Percentiles rank a stretch among this genome's conserved stretches.
Evolutionary conservation across 2,888 invertebrate species (phyloP).

Genomic region (Nemurella pictetii): DNA sequence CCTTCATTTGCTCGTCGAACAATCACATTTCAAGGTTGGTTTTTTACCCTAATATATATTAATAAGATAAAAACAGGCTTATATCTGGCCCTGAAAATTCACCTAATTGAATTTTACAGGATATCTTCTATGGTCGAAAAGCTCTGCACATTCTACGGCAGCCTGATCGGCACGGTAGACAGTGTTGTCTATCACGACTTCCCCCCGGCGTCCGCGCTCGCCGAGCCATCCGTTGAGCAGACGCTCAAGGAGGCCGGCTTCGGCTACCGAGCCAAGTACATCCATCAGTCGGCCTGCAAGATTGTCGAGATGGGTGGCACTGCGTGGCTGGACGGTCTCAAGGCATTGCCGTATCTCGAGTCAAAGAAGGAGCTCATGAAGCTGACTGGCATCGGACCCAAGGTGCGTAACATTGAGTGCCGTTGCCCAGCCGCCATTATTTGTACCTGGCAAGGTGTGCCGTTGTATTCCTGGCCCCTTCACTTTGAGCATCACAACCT

Average conservation of each 20-base stretch:
- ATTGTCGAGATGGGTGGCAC: conserved; percentile 70
- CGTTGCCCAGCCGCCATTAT: too few species aligned
- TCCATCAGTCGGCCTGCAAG: conserved; percentile 71
- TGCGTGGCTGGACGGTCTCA: conserved; percentile 72
- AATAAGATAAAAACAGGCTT: background rate
- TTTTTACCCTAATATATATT: background rate
- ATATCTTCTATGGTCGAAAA: conserved; percentile 92
- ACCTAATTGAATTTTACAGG: conserved; percentile 53
- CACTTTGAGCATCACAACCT: too few species aligned
- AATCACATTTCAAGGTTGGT: conserved; percentile 86
- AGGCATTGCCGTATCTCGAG: conserved; percentile 68
- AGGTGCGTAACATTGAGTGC: conserved; percentile 63
- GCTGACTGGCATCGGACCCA: conserved; percentile 89
- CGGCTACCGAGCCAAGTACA: conserved; percentile 88
- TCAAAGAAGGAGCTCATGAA: conserved; percentile 74
- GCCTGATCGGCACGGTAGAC: conserved; percentile 68
- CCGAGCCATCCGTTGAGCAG: conserved; percentile 66
- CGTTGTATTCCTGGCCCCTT: too few species aligned
- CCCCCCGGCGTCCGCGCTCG: conserved; percentile 71
- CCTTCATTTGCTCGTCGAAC: conserved; percentile 97
- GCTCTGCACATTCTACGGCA: conserved; percentile 79
- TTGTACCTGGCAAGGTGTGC: too few species aligned
- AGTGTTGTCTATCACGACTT: conserved; percentile 73
- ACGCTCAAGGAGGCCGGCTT: conserved; percentile 74
- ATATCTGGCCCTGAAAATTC: too few species aligned